Evolutionary conservation across 2,888 invertebrate genomes (phyloP).

Genomic region (Eubasilissa splendida): DNA sequence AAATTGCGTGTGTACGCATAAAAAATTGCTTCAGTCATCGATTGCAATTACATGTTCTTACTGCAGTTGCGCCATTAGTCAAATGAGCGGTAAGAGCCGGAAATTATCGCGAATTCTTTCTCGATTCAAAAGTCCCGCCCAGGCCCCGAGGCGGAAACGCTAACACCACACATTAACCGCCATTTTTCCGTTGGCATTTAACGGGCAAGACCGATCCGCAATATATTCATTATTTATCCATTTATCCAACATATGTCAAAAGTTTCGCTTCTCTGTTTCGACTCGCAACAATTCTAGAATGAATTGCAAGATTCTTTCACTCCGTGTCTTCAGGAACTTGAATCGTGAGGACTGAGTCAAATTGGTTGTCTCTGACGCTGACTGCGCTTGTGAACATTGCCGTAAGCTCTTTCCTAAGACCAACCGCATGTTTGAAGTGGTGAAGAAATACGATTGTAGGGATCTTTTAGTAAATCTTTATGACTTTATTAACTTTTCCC

Average conservation of each 20-base stretch:
- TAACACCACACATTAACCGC: conserved; percentile 43
- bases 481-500: conserved; percentile 22
- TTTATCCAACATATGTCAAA: neutral
- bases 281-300: neutral
- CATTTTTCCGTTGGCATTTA: conserved; percentile 36
- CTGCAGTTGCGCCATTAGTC: conserved; percentile 41
- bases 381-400: conserved; percentile 36
- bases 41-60: conserved; percentile 31
- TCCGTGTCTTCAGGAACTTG: neutral
- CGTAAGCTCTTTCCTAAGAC: conserved; percentile 37
- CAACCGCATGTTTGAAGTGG: conserved; percentile 30
- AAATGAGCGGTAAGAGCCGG: conserved; percentile 51
- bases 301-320: neutral
- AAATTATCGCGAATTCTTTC: conserved; percentile 55
- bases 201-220: neutral
- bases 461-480: conserved; percentile 1
- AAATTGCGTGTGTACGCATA: conserved; percentile 11
- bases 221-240: neutral
- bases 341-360: neutral
- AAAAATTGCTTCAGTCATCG: conserved; percentile 20
- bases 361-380: conserved; percentile 2
- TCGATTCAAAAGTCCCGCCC: conserved; percentile 48
- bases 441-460: neutral
- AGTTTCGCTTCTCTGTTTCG: neutral
- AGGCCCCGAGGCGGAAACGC: conserved; percentile 43